phyloP scores from a whole-genome alignment of 2,888 invertebrate genomes.

The Melieria picta region DNA sequence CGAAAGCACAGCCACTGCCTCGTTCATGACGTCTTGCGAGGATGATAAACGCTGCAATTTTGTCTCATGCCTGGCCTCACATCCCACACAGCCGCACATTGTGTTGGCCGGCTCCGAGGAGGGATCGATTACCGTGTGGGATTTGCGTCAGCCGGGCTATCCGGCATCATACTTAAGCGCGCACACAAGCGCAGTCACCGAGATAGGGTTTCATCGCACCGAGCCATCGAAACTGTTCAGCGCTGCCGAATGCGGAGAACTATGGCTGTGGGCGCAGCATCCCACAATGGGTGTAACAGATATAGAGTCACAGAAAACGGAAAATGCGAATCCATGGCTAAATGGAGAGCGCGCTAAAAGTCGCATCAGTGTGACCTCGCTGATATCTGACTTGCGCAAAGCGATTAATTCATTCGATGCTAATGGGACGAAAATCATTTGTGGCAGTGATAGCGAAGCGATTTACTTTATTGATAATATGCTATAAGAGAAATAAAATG shows the following conservation, averaged over 20 bases:
- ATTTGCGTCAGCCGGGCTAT: constrained; percentile 83
- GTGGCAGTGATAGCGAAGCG: constrained; percentile 90
- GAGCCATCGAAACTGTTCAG: constrained; percentile 86
- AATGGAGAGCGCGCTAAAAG: constrained; percentile 75
- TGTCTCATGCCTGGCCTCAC: constrained; percentile 80
- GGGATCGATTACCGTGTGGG: constrained; percentile 90
- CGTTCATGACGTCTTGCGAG: constrained; percentile 79
- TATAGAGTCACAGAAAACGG: constrained; percentile 45
- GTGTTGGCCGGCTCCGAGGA: constrained; percentile 86
- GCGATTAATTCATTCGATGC: constrained; percentile 86
- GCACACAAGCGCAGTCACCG: constrained; percentile 80
- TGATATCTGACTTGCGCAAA: constrained; percentile 80
- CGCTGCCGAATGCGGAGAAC: constrained; percentile 81
- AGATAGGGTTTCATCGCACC: constrained; percentile 87
- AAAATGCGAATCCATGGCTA: constrained; percentile 72
- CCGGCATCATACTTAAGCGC: constrained; percentile 86
- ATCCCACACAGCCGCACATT: constrained; percentile 90
- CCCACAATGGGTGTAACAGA: constrained; percentile 32
- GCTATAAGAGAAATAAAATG: constrained; percentile 23
- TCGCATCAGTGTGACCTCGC: constrained; percentile 69
- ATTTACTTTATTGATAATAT: constrained; percentile 80
- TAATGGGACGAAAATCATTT: constrained; percentile 77
- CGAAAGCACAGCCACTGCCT: constrained; percentile 70
- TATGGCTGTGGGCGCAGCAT: constrained; percentile 90
- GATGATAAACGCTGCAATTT: constrained; percentile 69